Conservation (phyloP, 1,140 invertebrate species). For the Papilio polytes region DNA sequence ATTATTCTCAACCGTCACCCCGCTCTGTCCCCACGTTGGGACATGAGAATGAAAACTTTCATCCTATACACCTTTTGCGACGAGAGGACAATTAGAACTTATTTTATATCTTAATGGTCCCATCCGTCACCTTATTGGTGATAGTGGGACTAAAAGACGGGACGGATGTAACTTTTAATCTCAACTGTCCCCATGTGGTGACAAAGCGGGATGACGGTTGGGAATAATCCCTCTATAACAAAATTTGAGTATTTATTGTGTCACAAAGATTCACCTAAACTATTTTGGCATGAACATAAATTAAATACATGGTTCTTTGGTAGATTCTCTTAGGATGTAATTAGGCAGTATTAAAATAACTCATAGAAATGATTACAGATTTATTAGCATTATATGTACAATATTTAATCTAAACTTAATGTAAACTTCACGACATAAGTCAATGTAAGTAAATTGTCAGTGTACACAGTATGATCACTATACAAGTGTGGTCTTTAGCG, state of each 20-base stretch:
- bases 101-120: no score
- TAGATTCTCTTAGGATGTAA: not conserved
- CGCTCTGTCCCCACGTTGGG: no score
- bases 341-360: not conserved
- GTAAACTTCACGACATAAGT: not conserved
- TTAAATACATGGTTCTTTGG: not conserved
- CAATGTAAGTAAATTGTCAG: conserved; percentile 31
- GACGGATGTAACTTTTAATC: no score
- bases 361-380: not conserved
- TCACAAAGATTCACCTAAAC: not conserved
- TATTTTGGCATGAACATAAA: not conserved
- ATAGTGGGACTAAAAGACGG: no score
- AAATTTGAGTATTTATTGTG: conserved; percentile 50
- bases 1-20: no score
- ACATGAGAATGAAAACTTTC: no score
- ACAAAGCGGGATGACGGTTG: no score
- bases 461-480: conserved; percentile 47
- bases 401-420: not conserved
- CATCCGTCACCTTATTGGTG: no score
- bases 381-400: not conserved
- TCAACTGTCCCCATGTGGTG: no score
- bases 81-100: no score
- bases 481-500: conserved; percentile 46
- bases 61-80: no score
- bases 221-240: no score